phyloP scores from a whole-genome alignment of 2,113 vertebrate species.

The Ondatra zibethicus region DNA sequence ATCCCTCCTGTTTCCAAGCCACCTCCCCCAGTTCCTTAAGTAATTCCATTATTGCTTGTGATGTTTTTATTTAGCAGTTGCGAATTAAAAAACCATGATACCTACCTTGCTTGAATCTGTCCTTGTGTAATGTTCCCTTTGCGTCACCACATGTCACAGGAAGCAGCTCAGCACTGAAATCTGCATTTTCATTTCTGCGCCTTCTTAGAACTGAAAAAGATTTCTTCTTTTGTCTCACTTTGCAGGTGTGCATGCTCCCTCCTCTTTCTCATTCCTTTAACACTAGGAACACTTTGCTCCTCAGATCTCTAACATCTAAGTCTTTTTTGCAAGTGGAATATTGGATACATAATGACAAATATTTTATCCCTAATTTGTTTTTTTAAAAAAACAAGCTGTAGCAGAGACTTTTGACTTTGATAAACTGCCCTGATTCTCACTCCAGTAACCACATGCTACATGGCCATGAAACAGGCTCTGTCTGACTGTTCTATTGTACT shows the following conservation, averaged over 20 bases:
- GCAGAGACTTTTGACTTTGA: not conserved
- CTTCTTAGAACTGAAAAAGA: constrained; percentile 54
- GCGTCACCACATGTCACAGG: constrained; percentile 54
- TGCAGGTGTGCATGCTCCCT: not conserved
- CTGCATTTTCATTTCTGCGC: rapidly evolving
- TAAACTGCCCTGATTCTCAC: not conserved
- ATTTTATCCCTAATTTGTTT: not conserved
- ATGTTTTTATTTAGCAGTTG: not conserved
- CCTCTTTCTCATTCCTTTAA: not conserved
- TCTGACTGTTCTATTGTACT: not conserved
- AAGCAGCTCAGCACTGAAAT: constrained; percentile 33
- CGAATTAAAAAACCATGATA: not conserved
- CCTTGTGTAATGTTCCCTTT: constrained; percentile 57
- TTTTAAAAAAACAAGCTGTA: not conserved
- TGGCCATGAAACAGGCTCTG: not conserved
- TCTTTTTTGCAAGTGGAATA: constrained; percentile 6
- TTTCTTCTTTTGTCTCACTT: not conserved
- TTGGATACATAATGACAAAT: not conserved
- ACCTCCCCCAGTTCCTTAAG: not conserved
- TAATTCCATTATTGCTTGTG: not conserved
- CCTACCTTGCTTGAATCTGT: constrained; percentile 53
- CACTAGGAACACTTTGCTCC: not conserved
- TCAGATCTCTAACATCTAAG: not conserved
- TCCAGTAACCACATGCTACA: not conserved
- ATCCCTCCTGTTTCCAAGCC: not conserved